phyloP scores from a whole-genome alignment of 2,797 vertebrate species.

The Halcyon leucocephala region DNA sequence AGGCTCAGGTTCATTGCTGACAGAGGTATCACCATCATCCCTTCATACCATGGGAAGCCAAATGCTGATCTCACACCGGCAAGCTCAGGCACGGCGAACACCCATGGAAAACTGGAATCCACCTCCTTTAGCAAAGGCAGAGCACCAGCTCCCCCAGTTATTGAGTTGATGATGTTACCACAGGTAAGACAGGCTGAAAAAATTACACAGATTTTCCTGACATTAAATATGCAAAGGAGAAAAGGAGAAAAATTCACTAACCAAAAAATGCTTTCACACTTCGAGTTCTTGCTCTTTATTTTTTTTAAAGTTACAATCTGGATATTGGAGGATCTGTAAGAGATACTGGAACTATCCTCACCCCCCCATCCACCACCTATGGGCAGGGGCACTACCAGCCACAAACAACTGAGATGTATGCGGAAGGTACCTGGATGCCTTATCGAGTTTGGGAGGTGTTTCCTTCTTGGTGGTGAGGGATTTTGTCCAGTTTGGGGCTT shows the following conservation, averaged over 20 bases:
- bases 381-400: too few species aligned
- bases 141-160: not conserved
- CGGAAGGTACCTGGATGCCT: not conserved
- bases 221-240: not conserved
- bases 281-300: not conserved
- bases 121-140: not conserved
- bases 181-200: not conserved
- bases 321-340: not conserved
- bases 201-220: not conserved
- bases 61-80: not conserved
- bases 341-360: not conserved
- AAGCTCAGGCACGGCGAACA: not conserved
- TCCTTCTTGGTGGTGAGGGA: not conserved
- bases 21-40: not conserved
- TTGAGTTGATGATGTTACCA: not conserved
- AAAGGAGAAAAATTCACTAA: not conserved
- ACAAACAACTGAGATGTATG: too few species aligned
- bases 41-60: not conserved
- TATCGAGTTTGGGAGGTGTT: not conserved
- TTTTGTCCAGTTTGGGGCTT: not conserved
- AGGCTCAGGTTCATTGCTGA: not conserved
- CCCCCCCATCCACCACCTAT: not conserved
- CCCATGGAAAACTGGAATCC: not conserved
- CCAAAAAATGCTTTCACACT: not conserved
- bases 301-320: not conserved